Conservation (phyloP, 2,888 invertebrate genomes). For the Tortricodes alternella region DNA sequence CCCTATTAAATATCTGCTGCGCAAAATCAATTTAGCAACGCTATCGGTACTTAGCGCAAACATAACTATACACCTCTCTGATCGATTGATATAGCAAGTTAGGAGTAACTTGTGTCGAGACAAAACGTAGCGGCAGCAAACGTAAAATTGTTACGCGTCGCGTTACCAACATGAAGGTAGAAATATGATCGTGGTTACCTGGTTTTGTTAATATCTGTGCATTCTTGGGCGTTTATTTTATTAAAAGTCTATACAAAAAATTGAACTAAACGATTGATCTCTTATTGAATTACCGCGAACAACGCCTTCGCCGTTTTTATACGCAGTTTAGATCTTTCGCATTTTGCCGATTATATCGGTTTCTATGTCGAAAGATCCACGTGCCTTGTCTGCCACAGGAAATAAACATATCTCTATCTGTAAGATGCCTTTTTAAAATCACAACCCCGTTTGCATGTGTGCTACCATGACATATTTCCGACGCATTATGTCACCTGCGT, state of each 20-base stretch:
- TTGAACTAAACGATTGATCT: background rate
- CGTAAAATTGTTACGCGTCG: conserved; percentile 1
- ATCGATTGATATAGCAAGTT: background rate
- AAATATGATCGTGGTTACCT: conserved; percentile 19
- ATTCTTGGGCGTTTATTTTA: conserved; percentile 16
- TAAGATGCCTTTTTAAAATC: too few relatives aligned
- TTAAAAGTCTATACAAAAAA: conserved; percentile 5
- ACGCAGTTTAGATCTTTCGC: background rate
- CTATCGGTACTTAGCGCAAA: conserved; percentile 12
- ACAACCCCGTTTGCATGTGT: too few relatives aligned
- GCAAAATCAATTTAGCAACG: conserved; percentile 31
- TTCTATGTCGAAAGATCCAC: too few relatives aligned
- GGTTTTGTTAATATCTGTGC: conserved; percentile 3
- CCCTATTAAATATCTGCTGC: conserved; percentile 42
- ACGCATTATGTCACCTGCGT: too few relatives aligned
- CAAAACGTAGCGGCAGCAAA: background rate
- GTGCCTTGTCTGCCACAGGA: too few relatives aligned
- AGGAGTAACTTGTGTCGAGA: background rate
- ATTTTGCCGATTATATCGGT: too few relatives aligned
- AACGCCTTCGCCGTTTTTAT: background rate
- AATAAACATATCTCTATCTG: too few relatives aligned
- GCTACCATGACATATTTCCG: too few relatives aligned
- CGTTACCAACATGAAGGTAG: conserved; percentile 11
- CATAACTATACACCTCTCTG: conserved; percentile 2
- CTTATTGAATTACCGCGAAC: background rate